Conservation (phyloP, 2,797 vertebrate genomes). For the Pachyuromys duprasi region DNA sequence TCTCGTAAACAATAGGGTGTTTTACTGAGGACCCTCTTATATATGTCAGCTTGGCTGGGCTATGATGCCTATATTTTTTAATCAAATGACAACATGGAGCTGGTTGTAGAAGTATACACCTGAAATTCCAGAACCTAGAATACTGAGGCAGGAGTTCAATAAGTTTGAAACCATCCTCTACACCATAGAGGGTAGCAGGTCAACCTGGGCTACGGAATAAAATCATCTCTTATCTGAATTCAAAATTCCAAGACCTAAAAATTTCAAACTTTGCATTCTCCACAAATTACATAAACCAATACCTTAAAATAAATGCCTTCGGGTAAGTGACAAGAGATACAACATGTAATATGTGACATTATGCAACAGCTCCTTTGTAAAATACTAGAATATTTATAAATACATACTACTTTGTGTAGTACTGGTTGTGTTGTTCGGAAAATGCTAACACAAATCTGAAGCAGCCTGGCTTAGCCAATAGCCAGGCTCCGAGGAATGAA, state of each 20-base stretch:
- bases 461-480: neutral
- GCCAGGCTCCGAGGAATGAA: neutral
- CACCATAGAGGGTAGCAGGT: neutral
- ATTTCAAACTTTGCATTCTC: neutral
- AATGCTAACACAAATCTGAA: neutral
- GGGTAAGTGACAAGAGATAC: neutral
- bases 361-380: neutral
- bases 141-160: neutral
- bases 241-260: neutral
- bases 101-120: neutral
- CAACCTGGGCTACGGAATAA: neutral
- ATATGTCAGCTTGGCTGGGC: neutral
- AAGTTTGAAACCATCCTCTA: neutral
- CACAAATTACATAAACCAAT: neutral
- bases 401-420: neutral
- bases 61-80: neutral
- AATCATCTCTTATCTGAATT: neutral
- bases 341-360: neutral
- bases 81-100: neutral
- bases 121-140: neutral
- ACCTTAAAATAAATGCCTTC: neutral
- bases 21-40: neutral
- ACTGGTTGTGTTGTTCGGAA: neutral
- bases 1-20: neutral
- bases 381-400: neutral